phyloP scores from a whole-genome alignment of 1,140 invertebrate genomes.

The Rhynchophorus ferrugineus region DNA sequence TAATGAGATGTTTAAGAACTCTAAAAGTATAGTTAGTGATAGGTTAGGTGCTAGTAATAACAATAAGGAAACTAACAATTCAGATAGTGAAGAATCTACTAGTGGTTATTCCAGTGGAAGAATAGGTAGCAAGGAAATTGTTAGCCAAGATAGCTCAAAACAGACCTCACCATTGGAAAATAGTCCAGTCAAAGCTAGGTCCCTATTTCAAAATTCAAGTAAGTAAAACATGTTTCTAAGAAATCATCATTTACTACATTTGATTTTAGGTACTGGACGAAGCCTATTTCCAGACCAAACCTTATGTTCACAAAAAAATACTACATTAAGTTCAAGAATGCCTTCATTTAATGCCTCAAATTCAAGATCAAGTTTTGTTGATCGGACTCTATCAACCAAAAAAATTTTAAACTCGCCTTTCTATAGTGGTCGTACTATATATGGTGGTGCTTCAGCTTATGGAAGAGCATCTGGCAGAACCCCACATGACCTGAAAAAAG shows the following conservation, averaged over 20 bases:
- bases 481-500: slow-evolving; percentile 14
- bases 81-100: slow-evolving; percentile 39
- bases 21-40: neutral
- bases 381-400: slow-evolving; percentile 36
- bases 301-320: slow-evolving; percentile 29
- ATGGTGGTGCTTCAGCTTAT: slow-evolving; percentile 67
- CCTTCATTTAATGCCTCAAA: slow-evolving; percentile 52
- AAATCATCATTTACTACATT: neutral
- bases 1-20: slow-evolving; percentile 2
- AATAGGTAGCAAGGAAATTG: slow-evolving; percentile 30
- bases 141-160: slow-evolving; percentile 26
- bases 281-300: slow-evolving; percentile 26
- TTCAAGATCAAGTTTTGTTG: slow-evolving; percentile 38
- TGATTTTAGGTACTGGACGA: slow-evolving; percentile 12
- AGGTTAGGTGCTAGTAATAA: slow-evolving; percentile 4
- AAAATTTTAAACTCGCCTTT: slow-evolving; percentile 59
- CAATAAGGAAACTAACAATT: slow-evolving; percentile 33
- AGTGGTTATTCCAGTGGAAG: slow-evolving; percentile 38
- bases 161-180: slow-evolving; percentile 23
- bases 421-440: slow-evolving; percentile 71
- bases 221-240: slow-evolving; percentile 6
- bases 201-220: slow-evolving; percentile 25
- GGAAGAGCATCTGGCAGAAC: slow-evolving; percentile 40
- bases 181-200: slow-evolving; percentile 19
- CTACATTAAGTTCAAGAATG: slow-evolving; percentile 43